Conservation (phyloP, 2,888 invertebrate species). For the Rhaphigaster nebulosa region DNA sequence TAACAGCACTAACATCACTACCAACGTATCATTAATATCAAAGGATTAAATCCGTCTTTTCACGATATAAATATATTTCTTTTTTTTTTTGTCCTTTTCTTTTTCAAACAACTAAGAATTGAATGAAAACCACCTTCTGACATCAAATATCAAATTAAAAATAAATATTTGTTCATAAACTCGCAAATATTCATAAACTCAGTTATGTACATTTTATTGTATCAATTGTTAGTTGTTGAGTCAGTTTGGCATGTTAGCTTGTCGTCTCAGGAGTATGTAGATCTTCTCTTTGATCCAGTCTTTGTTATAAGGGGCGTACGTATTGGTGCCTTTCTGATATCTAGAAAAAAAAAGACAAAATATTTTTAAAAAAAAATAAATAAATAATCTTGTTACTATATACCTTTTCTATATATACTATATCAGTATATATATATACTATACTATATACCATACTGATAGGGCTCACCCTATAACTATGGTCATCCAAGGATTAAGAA, state of each 20-base stretch:
- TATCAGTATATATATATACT: too few relatives aligned
- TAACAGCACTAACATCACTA: not conserved
- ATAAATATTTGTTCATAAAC: not conserved
- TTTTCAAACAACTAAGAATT: slow-evolving; percentile 26
- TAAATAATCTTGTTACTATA: too few relatives aligned
- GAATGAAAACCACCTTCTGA: slow-evolving; percentile 1
- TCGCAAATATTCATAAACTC: not conserved
- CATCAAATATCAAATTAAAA: slow-evolving; percentile 11
- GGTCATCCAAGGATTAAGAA: too few relatives aligned
- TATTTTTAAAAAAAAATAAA: too few relatives aligned
- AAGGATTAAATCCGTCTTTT: slow-evolving; percentile 4
- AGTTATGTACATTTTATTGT: slow-evolving; percentile 39
- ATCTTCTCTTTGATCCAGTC: slow-evolving; percentile 99
- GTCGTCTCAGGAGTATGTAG: slow-evolving; percentile 88
- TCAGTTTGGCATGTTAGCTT: slow-evolving; percentile 79
- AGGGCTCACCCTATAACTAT: too few relatives aligned
- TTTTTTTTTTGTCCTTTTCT: not conserved
- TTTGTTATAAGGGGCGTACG: slow-evolving; percentile 98
- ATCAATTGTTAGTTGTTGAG: not conserved
- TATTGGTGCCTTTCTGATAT: slow-evolving; percentile 92
- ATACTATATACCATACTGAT: too few relatives aligned
- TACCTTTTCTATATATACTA: too few relatives aligned
- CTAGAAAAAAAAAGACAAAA: slow-evolving; percentile 67
- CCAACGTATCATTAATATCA: not conserved
- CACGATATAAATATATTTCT: not conserved